phyloP scores from a whole-genome alignment of 2,797 vertebrate genomes.

The Caiman crocodilus region DNA sequence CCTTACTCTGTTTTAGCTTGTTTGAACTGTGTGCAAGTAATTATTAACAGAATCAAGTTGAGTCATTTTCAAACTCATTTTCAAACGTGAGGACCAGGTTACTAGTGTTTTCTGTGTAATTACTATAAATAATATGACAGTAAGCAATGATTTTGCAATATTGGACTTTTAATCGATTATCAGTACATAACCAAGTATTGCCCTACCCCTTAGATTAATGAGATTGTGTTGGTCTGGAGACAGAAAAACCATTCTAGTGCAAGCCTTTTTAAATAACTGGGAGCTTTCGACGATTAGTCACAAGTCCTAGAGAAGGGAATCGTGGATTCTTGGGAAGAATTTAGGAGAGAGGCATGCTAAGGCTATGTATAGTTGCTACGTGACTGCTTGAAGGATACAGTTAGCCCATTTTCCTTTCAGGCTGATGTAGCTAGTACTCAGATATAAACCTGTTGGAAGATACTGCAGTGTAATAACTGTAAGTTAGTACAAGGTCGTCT shows the following conservation, averaged over 20 bases:
- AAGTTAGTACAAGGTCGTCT: slow-evolving; percentile 15
- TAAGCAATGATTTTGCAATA: neutral
- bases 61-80: no score
- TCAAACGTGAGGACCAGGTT: no score
- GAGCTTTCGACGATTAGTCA: neutral
- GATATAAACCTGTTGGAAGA: neutral
- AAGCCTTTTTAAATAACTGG: neutral
- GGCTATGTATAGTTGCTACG: neutral
- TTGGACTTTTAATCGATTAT: neutral
- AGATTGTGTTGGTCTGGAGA: accelerated
- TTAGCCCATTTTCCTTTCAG: neutral
- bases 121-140: accelerated
- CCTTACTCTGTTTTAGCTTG: neutral
- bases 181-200: neutral
- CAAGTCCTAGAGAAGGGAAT: neutral
- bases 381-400: neutral
- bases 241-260: neutral
- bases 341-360: accelerated
- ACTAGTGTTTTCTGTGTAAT: neutral
- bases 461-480: neutral
- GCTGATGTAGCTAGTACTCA: neutral
- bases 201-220: neutral
- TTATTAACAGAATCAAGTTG: neutral
- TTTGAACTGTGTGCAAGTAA: neutral
- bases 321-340: neutral